phyloP scores from a whole-genome alignment of 2,888 invertebrate species.

The Oasisia sp. region DNA sequence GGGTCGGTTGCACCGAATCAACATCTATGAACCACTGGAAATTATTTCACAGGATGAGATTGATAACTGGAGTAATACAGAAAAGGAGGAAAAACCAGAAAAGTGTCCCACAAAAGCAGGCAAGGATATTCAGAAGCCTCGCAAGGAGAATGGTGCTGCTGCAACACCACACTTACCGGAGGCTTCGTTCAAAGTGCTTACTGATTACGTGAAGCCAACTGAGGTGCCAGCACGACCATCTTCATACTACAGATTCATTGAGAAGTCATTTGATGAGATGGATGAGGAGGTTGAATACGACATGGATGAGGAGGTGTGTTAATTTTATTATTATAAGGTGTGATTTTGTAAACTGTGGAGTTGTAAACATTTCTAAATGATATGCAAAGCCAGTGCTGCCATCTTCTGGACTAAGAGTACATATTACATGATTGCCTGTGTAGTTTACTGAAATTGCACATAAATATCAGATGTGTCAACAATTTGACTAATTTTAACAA shows the following conservation, averaged over 20 bases:
- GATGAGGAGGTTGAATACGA: conserved; percentile 96
- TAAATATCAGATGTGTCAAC: neutral
- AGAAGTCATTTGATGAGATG: conserved; percentile 91
- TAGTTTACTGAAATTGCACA: neutral
- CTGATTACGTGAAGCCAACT: conserved; percentile 77
- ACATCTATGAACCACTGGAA: conserved; percentile 68
- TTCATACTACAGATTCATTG: conserved; percentile 85
- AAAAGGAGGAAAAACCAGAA: conserved; percentile 61
- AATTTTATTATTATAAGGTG: neutral
- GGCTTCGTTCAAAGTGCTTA: conserved; percentile 77
- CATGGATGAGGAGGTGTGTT: conserved; percentile 86
- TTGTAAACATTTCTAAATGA: conserved; percentile 18
- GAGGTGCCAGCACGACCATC: conserved; percentile 87
- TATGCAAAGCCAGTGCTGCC: neutral
- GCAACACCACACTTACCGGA: conserved; percentile 73
- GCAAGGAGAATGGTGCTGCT: conserved; percentile 29
- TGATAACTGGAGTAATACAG: conserved; percentile 61
- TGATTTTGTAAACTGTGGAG: neutral
- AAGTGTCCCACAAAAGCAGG: conserved; percentile 43
- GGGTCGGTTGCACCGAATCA: conserved; percentile 77
- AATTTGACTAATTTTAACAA: neutral
- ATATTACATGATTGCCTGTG: neutral
- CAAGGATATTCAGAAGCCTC: conserved; percentile 36
- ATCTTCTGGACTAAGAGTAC: neutral
- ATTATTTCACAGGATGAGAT: conserved; percentile 65